Base-by-base conservation (phyloP, 2,113 vertebrate genomes). In the Amblyornis subalaris region DNA sequence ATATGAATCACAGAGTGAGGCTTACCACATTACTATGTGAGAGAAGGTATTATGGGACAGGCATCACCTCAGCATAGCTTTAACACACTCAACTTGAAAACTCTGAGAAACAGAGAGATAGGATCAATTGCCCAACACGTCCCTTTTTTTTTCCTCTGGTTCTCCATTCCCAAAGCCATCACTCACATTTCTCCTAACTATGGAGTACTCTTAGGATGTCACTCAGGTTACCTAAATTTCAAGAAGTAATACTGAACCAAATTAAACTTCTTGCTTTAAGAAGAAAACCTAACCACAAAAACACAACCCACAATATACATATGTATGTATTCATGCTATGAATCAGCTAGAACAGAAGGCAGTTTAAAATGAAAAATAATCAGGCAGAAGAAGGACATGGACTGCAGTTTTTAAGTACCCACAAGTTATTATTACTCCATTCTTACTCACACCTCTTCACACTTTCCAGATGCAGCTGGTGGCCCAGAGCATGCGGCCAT, bases 11-110 rank as follows among this genome's bases (percentile, higher is more conserved):
- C 11, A 12, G 1, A 31, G 54, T 35, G 50, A 66, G 2, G 44
- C 6, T 77, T 47, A 77, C 18, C 29, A 24, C 45, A 18, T 28
- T 28, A 24, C 31, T 31, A 23, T 0, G 0, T 19, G 57, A 82
- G 22, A 73, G 20, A 66, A 57, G 1, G 6, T 29, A 33, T 38
- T 58, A 33, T 10, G 19, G 54, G 48, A 80, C 38, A 94, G 60
- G 69, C 19, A 38, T 17, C 10, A 36, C 10, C 60, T 84, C 65
- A 81, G 61, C 42, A 74, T 0, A 84, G 31, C 33, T 89, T 75
- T 36, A 90, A 83, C 44, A 36, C 7, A 61, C 4, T 65, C 47
- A 23, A 6, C n/a, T 40, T 53, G 28, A 88, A 85, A 90, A 65
- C 29, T 51, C 50, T 31, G 25, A 86, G 42, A 69, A 85, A 83